Evolutionary conservation across 1,140 invertebrate genomes (phyloP), one percentile per base, ranked within the genome.

Genomic region (Cydia pomonella): DNA sequence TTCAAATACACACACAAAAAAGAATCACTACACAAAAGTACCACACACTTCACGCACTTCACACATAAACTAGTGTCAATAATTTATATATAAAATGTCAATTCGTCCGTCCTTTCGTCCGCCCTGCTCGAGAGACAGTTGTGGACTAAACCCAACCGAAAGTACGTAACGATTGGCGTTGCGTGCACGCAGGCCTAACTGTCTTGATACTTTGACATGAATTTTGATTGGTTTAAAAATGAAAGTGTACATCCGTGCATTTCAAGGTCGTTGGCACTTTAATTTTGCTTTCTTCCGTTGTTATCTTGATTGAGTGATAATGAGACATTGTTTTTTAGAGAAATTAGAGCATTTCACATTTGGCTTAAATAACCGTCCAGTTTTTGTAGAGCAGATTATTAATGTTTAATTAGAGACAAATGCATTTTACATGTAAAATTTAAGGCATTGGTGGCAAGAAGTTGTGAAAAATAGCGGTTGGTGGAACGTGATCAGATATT

Each of bases 151-250:
- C 77, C 76, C 72, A 78, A 74, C 86, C 82, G 86, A 89, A 90
- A 90, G 88, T 86, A 76, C 80, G 75, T 89, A 80, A 73, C 77
- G 75, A 90, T 87, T 86, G 88, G 78, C 80, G 84, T 81, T 81
- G 88, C 88, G 90, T 78, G 44, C 38, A 82, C 83, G 87, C 74
- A 44, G 78, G 76, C 79, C 80, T 90, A 92, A 91, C 89, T 91
- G 89, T 90, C 84, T 89, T 87, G 87, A 85, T 81, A 83, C 84
- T 89, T 88, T 80, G 82, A 76, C 80, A 44, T 86, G 88, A 90
- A 92, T 92, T 84, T 86, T 89, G 82, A 90, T 89, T 80, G 75
- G 64, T 75, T 53, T 83, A 87, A 90, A 89, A 92, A 86, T 82
- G 90, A 92, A 88, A 92, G 90, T 92, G 87, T 79, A 86, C 47